Evolutionary conservation across 2,888 invertebrate species (phyloP).

Genomic region (Acanthosepion esculentum): DNA sequence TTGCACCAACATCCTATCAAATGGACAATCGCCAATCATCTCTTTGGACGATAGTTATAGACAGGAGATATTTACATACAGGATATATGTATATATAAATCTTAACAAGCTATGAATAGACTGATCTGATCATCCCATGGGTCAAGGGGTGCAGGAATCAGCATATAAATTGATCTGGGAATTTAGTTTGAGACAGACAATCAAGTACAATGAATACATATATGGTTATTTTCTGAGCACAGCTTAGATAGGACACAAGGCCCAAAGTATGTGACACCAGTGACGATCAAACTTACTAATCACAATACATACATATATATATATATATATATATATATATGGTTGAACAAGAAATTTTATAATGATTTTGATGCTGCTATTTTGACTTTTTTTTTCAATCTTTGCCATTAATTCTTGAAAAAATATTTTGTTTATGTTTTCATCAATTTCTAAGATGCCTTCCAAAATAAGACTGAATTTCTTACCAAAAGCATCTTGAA

Average conservation of each 20-base stretch:
- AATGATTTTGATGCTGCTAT: background rate
- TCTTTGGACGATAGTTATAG: background rate
- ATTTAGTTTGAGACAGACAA: background rate
- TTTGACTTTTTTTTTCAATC: background rate
- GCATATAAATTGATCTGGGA: constrained; percentile 20
- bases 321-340: no score
- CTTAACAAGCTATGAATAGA: background rate
- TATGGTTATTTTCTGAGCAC: no score
- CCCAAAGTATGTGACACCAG: no score
- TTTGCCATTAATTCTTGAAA: no score
- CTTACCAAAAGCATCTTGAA: no score
- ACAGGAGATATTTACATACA: background rate
- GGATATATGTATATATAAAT: background rate
- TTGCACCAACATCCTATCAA: background rate
- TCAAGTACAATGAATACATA: background rate
- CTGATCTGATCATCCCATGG: background rate
- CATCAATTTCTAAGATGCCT: no score
- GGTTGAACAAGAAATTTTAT: no score
- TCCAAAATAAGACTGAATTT: no score
- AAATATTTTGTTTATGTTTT: background rate
- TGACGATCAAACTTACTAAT: no score
- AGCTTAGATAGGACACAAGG: no score
- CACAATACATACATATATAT: no score
- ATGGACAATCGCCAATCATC: constrained; percentile 4
- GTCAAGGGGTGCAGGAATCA: background rate